These are phyloP conservation scores for Tholera decimalis DNA, from an alignment of 2,888 invertebrate species.

Conservation along the genomic window DNA sequence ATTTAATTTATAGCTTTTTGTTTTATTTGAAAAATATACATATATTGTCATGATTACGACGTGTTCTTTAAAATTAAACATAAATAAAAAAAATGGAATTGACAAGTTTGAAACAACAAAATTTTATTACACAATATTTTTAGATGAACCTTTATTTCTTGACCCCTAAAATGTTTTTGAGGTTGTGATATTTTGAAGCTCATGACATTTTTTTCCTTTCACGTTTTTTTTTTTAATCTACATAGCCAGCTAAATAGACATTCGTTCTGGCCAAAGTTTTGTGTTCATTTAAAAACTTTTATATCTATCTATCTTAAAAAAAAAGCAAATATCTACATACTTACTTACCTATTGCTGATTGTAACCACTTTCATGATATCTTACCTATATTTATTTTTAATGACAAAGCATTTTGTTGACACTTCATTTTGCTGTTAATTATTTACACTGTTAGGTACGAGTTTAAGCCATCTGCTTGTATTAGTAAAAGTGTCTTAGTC, in stretches of 20 bases:
- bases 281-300: no score
- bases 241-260: no score
- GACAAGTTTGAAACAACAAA: neutral
- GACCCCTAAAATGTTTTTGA: conserved; percentile 8
- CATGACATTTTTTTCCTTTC: neutral
- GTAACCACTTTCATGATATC: no score
- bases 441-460: neutral
- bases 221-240: neutral
- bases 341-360: no score
- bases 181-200: neutral
- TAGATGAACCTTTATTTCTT: neutral
- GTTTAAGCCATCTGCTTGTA: neutral
- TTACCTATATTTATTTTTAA: no score
- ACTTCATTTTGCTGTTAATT: neutral
- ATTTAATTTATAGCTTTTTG: no score
- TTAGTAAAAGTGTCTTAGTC: neutral
- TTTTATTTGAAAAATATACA: no score
- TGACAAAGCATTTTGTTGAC: neutral
- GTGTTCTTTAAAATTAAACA: neutral
- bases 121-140: neutral
- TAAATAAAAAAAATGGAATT: neutral
- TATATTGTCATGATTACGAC: no score
- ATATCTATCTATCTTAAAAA: neutral
- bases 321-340: neutral
- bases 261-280: neutral